phyloP scores from a whole-genome alignment of 2,797 vertebrate species.

The Pampus argenteus region DNA sequence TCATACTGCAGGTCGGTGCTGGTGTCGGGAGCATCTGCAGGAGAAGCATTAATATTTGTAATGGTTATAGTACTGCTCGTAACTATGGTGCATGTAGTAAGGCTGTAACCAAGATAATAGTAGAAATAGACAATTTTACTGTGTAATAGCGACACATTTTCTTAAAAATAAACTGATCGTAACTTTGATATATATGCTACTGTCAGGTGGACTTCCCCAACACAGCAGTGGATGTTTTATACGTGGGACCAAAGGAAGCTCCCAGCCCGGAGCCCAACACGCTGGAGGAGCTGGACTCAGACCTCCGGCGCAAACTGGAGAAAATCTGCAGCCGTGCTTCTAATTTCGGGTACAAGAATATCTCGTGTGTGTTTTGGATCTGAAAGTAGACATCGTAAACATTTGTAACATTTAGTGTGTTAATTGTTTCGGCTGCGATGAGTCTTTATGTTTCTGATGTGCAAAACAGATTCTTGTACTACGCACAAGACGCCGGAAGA shows the following conservation, averaged over 20 bases:
- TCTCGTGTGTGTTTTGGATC: not conserved
- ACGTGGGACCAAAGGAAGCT: conserved; percentile 87
- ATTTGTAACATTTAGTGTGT: not conserved
- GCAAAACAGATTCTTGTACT: conserved; percentile 34
- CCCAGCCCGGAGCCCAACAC: conserved; percentile 77
- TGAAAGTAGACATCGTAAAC: not conserved
- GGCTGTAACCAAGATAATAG: too few species aligned
- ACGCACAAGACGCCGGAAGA: conserved; percentile 1
- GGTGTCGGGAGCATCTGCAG: not conserved
- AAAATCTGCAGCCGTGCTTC: conserved; percentile 90
- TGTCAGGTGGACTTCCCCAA: conserved; percentile 93
- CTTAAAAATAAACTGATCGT: not conserved
- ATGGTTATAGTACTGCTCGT: not conserved
- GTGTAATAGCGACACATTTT: not conserved
- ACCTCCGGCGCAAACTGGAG: conserved; percentile 87
- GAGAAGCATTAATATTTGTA: not conserved
- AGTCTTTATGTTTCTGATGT: conserved; percentile 22
- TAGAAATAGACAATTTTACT: not conserved
- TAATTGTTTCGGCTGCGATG: not conserved
- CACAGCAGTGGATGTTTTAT: conserved; percentile 88
- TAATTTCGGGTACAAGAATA: conserved; percentile 88
- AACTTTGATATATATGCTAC: conserved; percentile 7
- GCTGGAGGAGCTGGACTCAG: conserved; percentile 89
- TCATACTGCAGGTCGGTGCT: conserved; percentile 90
- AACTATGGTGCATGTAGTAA: not conserved